Evolutionary conservation across 2,113 vertebrate species (phyloP).

Genomic region (Coturnix japonica): DNA sequence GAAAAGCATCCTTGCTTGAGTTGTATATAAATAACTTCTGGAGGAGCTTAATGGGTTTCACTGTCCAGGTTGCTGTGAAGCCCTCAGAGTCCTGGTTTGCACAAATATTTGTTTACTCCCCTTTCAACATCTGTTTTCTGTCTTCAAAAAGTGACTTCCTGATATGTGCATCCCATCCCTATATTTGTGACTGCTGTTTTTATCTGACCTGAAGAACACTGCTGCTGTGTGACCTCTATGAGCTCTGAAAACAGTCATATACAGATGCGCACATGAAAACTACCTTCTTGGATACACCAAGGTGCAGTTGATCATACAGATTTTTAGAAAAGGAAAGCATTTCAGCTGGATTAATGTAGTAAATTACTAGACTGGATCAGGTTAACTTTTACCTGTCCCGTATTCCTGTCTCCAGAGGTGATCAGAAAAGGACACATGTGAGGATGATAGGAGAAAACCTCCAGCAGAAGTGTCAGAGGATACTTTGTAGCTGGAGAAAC

Average conservation of each 20-base stretch:
- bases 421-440: background rate
- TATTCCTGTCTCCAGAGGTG: background rate
- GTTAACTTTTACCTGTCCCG: background rate
- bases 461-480: background rate
- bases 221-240: background rate
- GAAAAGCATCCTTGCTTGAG: background rate
- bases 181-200: background rate
- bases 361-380: background rate
- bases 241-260: background rate
- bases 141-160: background rate
- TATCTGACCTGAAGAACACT: background rate
- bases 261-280: background rate
- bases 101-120: background rate
- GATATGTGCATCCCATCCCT: background rate
- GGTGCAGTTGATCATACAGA: background rate
- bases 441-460: background rate
- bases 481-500: background rate
- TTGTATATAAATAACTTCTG: slow-evolving; percentile 42
- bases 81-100: background rate
- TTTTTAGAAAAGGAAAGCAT: background rate
- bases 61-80: background rate
- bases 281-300: background rate
- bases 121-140: background rate
- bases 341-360: background rate
- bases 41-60: background rate